Base-by-base conservation (phyloP, 2,113 vertebrate genomes). In the Hymenochirus boettgeri region DNA sequence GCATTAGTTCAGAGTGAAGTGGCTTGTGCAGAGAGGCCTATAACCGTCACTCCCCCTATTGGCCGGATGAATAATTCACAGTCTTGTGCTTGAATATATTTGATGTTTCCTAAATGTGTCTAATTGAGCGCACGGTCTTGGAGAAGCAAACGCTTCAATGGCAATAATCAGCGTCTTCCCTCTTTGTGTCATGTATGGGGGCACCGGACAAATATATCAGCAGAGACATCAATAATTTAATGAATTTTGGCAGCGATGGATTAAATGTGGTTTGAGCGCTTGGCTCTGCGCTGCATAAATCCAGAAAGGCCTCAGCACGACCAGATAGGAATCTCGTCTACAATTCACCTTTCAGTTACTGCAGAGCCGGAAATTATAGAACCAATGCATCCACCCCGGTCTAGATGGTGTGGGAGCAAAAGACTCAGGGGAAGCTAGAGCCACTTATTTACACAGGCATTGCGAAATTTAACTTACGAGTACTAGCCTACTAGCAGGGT, bases 51-150 rank as follows among this genome's bases (percentile, higher is more conserved):
- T 26, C 17, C 26, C 19, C 42, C 2, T 33, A 22, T 19, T 22
- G 58, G 25, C 17, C n/a, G 45, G 58, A 61, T 61, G 58, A 61
- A 61, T 61, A 61, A 61, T 61, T 61, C 45, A 61, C 25, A 45
- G 15, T 18, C 27, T 18, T 22, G n/a, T 33, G 58, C 58, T 31
- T 50, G 42, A 21, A 61, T 61, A 61, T 61, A 48, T 42, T 61
- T 61, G 45, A 61, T 50, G 58, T 47, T 19, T 26, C 18, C 39
- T 61, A 61, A 61, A 61, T 33, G 45, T 19, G 58, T 15, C 45
- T 61, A 61, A 61, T 61, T 61, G 58, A 61, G 58, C 58, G 58
- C 24, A 48, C 26, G 45, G 58, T 45, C 58, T 11, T 33, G 45
- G 45, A 48, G 58, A 47, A 61, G n/a, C 2, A 8, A 26, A 61